Base-by-base conservation (phyloP, 2,797 vertebrate genomes). In the Gadopsis bispinosus region DNA sequence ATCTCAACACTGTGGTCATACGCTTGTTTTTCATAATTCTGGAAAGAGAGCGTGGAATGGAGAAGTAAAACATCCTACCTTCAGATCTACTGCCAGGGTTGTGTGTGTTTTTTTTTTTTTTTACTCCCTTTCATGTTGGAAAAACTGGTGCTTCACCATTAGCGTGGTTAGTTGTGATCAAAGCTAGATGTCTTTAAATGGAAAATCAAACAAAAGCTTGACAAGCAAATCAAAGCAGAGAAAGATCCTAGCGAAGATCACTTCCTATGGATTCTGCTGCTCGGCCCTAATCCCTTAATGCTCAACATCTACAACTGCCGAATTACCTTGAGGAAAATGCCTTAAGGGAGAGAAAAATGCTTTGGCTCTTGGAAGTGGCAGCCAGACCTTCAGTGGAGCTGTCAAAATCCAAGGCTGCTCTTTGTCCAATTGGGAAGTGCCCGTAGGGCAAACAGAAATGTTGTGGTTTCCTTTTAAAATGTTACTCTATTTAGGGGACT, bases 11-110 rank as follows among this genome's bases (percentile, higher is more conserved):
- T 83, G 86, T 37, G 73, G 45, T 86, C 81, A 59, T 73, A 61
- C 19, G 11, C 85, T 87, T 73, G 54, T 81, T 85, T 87, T 91
- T 77, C 50, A 61, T 81, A 84, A 85, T 79, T 72, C 66, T 14
- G 29, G 54, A 67, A 77, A 69, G 54, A 84, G 73, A 66, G 79
- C 50, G 43, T 16, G 26, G 26, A 79, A 66, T 0, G 20, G 8
- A 68, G 48, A 77, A 75, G 72, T 68, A 70, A 91, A 89, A 78
- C 56, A 71, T 55, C 35, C 73, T 12, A n/a, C 55, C 66, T 80
- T 95, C 93, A 95, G 95, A 97, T 96, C 89, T 91, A 75, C 48
- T 94, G 95, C 94, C 95, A 96, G 59, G 22, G 82, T 55, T 81
- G 26, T 26, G 26, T 78, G 70, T 88, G 48, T 41, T 51, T 80